Evolutionary conservation across 2,113 vertebrate genomes (phyloP).

Genomic region (Callionymus lyra): DNA sequence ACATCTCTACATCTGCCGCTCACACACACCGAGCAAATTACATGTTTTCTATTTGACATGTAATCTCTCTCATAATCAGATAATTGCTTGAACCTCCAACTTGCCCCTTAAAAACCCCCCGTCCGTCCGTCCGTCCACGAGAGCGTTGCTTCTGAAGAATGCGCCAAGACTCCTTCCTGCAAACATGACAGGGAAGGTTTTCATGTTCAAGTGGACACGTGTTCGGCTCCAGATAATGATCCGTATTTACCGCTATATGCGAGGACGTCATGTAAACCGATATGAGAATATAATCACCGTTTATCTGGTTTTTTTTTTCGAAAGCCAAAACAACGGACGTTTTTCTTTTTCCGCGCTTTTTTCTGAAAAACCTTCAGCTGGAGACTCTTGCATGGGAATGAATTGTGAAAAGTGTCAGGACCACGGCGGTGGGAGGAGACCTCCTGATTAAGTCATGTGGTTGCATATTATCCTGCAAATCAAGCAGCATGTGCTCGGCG

Average conservation of each 20-base stretch:
- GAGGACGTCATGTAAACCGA: constrained; percentile 12
- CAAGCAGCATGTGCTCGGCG: constrained; percentile 38
- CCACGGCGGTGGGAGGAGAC: constrained; percentile 49
- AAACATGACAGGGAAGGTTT: constrained; percentile 9
- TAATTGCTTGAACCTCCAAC: constrained; percentile 54
- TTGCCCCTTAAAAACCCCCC: constrained; percentile 17
- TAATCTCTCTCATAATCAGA: constrained; percentile 65
- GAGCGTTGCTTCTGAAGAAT: constrained; percentile 14
- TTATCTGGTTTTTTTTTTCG: too few relatives aligned
- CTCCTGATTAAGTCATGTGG: constrained; percentile 60
- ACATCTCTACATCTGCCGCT: constrained; percentile 55
- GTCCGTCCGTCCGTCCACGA: constrained; percentile 13
- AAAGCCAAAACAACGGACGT: too few relatives aligned
- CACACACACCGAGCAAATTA: constrained; percentile 46
- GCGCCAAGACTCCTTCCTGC: constrained; percentile 28
- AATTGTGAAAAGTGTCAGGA: constrained; percentile 42
- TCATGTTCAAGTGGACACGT: background rate
- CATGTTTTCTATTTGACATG: constrained; percentile 61
- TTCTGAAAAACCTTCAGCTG: constrained; percentile 54
- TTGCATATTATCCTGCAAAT: constrained; percentile 56
- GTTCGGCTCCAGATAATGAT: constrained; percentile 13
- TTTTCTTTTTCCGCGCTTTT: too few relatives aligned
- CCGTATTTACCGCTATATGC: constrained; percentile 7
- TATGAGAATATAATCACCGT: background rate
- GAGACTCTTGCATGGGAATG: constrained; percentile 53